Base-by-base conservation (phyloP, 1,140 invertebrate genomes). In the Chelonus insularis region DNA sequence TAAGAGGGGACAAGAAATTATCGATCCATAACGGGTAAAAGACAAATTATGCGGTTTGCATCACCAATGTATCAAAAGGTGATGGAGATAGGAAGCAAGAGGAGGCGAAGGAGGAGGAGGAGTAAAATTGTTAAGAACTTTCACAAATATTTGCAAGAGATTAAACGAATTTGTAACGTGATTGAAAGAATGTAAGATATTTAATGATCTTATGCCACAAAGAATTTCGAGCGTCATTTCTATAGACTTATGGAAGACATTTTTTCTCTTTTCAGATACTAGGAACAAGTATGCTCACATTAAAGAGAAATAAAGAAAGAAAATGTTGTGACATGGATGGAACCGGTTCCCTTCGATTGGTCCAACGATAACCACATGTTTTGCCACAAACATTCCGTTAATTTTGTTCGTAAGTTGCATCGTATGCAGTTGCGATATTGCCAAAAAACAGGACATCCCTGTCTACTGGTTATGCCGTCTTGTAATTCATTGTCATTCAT, bases 361-460 rank as follows among this genome's bases (percentile, higher is more conserved):
- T 48, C 47, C 62, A 43, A 29, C 56, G 62, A 59, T 57, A 57
- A 59, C 54, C 55, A 59, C 62, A 63, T 54, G 56, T 59, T 58
- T 63, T 54, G 50, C 36, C 56, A 55, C 48, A 41, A 52, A 63
- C 51, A 59, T 50, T 63, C 51, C 48, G 62, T 63, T 63, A 63
- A 63, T 58, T 58, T 63, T 47, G 48, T 41, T 39, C 7, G 54
- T 58, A 63, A 63, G 56, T 52, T 41, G 32, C 45, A 18, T 39
- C 16, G 21, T 50, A 57, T 58, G 57, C 47, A 58, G 43, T 52
- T 25, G 57, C 41, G 20, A 14, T 23, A 59, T 60, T 25, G 29
- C 32, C 48, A 23, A 23, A 60, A 41, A 51, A 39, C 14, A 25
- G 11, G 6, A 20, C 11, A 48, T n/a, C 14, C 43, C 6, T 20